Percentiles rank a stretch among this genome's conserved stretches.
Evolutionary conservation across 2,797 vertebrate species (phyloP).

Genomic region (Manis javanica): DNA sequence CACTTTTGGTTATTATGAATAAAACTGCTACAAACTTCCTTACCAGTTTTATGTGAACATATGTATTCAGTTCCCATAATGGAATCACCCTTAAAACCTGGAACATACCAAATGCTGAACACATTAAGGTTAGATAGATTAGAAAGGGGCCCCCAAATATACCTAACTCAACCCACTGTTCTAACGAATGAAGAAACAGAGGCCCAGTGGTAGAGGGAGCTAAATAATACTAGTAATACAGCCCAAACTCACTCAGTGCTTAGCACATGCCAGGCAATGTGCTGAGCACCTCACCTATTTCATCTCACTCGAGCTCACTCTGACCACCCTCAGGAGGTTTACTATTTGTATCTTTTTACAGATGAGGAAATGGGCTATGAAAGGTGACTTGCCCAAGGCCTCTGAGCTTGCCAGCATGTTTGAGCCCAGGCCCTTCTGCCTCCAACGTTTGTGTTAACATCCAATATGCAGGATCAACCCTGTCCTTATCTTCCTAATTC

Average conservation of each 20-base stretch:
- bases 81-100: neutral
- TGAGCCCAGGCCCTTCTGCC: neutral
- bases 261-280: neutral
- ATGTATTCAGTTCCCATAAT: neutral
- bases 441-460: neutral
- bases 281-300: neutral
- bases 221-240: neutral
- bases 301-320: neutral
- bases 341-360: neutral
- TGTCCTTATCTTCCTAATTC: neutral
- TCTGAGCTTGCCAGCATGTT: neutral
- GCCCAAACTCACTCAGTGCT: neutral
- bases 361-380: neutral
- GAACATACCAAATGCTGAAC: neutral
- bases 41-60: neutral
- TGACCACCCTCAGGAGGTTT: neutral
- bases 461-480: accelerated
- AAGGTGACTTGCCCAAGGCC: neutral
- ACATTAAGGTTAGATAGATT: neutral
- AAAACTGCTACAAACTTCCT: neutral
- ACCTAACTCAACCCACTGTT: neutral
- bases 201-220: neutral
- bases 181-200: neutral
- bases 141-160: neutral
- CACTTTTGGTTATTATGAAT: neutral